Base-by-base conservation (phyloP, 2,797 vertebrate genomes). In the Muscicapa striata region DNA sequence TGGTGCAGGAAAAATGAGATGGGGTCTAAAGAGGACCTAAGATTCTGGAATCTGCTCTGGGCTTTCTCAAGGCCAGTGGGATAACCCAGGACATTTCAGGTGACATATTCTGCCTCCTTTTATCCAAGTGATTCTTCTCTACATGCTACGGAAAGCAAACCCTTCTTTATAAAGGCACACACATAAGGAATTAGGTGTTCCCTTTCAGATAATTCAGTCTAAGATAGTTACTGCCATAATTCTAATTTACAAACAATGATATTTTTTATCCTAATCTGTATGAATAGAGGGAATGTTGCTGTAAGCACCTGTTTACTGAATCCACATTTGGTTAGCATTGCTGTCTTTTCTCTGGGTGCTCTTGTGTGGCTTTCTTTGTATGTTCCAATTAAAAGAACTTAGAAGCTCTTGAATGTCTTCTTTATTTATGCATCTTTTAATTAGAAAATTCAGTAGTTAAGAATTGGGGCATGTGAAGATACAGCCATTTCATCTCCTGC, bases 401-500 rank as follows among this genome's bases (percentile, higher is more conserved):
- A 86, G 63, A 86, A 92, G 73, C n/a, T 84, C 70, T 94, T 89
- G 58, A 23, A 86, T 86, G 30, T 72, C 81, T 82, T 85, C 79
- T 75, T 93, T 94, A 94, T 96, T 96, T 93, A 90, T 93, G 83
- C 45, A 79, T 76, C 89, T 95, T 93, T 90, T 88, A 95, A 91
- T 96, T 93, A 88, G 93, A 84, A 94, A 91, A 88, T 67, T 32
- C 74, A 84, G 41, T 84, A 84, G 62, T 93, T 95, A 88, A 93
- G 85, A 97, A 96, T 5, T 89, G 63, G 87, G 89, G 36, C 85
- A 93, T 72, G 58, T 3, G 18, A 93, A 94, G 43, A 91, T 76
- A 48, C 54, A 86, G 27, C 34, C 81, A 86, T 90, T 95, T 91
- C 54, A 45, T 95, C 76, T 91, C 94, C 69, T 95, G 84, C 87